Base-by-base conservation (phyloP, 1,140 invertebrate species). In the Cecropterus lyciades region DNA sequence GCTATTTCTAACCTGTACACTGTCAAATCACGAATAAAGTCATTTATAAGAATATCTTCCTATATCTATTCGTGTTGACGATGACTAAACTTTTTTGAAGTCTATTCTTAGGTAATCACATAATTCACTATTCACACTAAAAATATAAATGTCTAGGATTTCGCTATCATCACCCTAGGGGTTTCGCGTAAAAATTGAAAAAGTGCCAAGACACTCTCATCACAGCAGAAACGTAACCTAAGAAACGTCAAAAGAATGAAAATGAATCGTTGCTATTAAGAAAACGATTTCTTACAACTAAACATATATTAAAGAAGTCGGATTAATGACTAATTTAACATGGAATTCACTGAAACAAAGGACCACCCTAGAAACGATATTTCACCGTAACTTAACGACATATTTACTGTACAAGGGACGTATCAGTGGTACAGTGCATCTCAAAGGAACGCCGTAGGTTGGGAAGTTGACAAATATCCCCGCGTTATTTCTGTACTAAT, bases 401-500 rank as follows among this genome's bases (percentile, higher is more conserved):
- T 86, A 85, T 87, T 87, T 84, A 85, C 75, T 80, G n/a, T n/a
- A 20, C 27, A 15, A 79, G 70, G 63, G 75, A 78, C 63, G 43
- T 63, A 60, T 67, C 73, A 62, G 64, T 65, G 55, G 78, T 53
- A 75, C 53, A 69, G 65, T 64, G 70, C 67, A 64, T 73, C 78
- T 85, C 75, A 86, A 85, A 87, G 85, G 85, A 85, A 85, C 79
- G 80, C 75, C 77, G 69, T 81, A 30, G 67, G 84, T 72, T 89
- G 77, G 85, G 86, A 89, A 92, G 84, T 90, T 92, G 87, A 92
- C 89, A 92, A 92, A 92, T 92, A 79, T 83, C 75, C 55, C 60
- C 57, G 66, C 79, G 86, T 89, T 91, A 91, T 91, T 91, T 88
- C 79, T 88, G 87, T 90, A 88, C 89, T 90, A 91, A 91, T 91